Conservation (phyloP, 1,140 invertebrate species). For the Eurosta solidaginis region DNA sequence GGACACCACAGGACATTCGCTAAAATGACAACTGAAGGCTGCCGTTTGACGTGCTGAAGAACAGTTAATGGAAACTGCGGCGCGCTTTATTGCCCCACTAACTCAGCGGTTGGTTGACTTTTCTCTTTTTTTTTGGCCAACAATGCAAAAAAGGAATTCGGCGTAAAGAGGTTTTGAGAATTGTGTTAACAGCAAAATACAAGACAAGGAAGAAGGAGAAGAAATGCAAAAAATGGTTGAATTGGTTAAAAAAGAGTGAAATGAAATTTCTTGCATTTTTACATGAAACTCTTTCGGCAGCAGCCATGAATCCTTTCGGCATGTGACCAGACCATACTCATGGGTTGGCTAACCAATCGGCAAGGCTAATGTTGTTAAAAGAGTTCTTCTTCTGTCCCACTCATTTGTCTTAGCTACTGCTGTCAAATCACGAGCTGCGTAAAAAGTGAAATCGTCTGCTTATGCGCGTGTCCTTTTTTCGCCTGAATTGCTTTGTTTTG, state of each 20-base stretch:
- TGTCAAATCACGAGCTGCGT: not conserved
- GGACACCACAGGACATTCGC: not conserved
- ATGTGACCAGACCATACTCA: not conserved
- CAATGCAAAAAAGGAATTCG: too few species aligned
- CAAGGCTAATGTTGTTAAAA: too few species aligned
- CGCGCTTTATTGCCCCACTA: constrained; percentile 35
- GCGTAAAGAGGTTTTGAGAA: not conserved
- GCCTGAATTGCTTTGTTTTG: too few species aligned
- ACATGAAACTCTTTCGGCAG: not conserved
- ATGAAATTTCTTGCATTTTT: too few species aligned
- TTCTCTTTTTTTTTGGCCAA: not conserved
- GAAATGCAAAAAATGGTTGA: not conserved
- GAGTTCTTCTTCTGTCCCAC: not conserved
- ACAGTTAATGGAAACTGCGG: not conserved
- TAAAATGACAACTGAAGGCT: not conserved
- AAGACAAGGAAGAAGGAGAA: not conserved
- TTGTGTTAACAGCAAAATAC: not conserved
- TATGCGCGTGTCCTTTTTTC: not conserved
- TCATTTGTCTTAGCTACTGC: not conserved
- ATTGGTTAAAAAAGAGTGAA: too few species aligned
- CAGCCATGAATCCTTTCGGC: not conserved
- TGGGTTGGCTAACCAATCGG: not conserved
- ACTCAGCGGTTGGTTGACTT: constrained; percentile 34
- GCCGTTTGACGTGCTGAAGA: not conserved
- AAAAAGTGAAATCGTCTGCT: constrained; percentile 4